Conservation (phyloP, 2,113 vertebrate genomes). For the Steatornis caripensis region DNA sequence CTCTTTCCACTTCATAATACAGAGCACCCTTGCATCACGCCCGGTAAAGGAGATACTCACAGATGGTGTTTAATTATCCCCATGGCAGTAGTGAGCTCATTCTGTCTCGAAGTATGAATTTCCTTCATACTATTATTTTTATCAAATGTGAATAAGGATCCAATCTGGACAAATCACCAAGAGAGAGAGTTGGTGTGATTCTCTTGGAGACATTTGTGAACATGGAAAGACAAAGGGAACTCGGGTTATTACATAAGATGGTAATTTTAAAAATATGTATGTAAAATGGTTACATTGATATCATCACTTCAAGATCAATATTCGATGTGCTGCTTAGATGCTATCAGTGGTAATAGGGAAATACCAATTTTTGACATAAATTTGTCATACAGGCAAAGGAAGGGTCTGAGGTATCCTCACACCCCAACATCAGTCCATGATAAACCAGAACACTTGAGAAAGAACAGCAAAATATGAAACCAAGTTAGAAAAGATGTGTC, state of each 20-base stretch:
- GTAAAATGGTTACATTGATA: not conserved
- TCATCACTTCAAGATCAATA: not conserved
- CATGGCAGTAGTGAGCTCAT: not conserved
- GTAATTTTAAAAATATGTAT: not conserved
- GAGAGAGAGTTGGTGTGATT: rapidly evolving
- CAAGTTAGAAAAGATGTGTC: not conserved
- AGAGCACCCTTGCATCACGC: not conserved
- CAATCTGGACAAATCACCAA: not conserved
- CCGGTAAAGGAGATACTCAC: not conserved
- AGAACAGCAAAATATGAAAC: not conserved
- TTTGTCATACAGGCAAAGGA: not conserved
- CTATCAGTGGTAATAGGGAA: not conserved
- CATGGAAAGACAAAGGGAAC: not conserved
- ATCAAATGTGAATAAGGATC: not conserved
- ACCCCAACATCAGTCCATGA: not conserved
- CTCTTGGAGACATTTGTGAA: not conserved
- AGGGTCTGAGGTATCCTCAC: not conserved
- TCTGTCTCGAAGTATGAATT: not conserved
- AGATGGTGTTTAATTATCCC: not conserved
- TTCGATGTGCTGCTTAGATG: not conserved
- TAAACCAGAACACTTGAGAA: not conserved
- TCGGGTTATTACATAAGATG: not conserved
- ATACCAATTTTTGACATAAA: not conserved
- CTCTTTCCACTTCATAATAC: not conserved
- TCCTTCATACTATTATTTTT: not conserved